A percentile compares a stretch with the other conserved stretches of the same genome.
Conservation (phyloP, 35 echinoderm and acorn worm genomes). For the Heliocidaris tuberculata region DNA sequence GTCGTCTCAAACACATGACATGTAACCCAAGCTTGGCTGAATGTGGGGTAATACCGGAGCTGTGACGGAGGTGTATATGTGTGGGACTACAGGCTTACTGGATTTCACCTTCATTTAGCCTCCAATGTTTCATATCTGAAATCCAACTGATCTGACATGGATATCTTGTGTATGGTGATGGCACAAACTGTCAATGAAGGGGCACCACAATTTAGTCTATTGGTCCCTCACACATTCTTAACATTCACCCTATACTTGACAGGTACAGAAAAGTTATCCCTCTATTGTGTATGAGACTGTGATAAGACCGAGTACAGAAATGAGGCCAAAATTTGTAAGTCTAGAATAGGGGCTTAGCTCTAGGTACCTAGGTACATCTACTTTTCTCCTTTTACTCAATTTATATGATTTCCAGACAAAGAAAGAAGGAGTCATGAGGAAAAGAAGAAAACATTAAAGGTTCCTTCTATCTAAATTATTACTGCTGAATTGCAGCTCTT, state of each 20-base stretch:
- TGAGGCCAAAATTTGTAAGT: background rate
- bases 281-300: background rate
- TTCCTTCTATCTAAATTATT: no score
- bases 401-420: no score
- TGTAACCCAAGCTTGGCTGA: background rate
- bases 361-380: no score
- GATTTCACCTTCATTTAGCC: background rate
- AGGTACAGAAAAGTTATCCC: background rate
- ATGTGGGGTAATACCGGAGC: background rate
- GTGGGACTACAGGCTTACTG: background rate
- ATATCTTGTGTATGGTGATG: background rate
- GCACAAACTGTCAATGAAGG: background rate
- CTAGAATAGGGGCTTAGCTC: background rate
- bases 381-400: no score
- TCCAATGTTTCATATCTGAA: background rate
- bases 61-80: background rate
- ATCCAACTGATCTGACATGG: background rate
- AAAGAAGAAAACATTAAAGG: no score
- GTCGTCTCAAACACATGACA: background rate
- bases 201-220: background rate
- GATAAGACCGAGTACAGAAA: background rate
- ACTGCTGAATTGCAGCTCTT: no score
- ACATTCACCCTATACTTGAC: background rate
- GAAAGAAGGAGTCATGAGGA: no score
- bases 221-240: background rate